Conservation (phyloP, 2,113 vertebrate species). For the Sialia sialis region DNA sequence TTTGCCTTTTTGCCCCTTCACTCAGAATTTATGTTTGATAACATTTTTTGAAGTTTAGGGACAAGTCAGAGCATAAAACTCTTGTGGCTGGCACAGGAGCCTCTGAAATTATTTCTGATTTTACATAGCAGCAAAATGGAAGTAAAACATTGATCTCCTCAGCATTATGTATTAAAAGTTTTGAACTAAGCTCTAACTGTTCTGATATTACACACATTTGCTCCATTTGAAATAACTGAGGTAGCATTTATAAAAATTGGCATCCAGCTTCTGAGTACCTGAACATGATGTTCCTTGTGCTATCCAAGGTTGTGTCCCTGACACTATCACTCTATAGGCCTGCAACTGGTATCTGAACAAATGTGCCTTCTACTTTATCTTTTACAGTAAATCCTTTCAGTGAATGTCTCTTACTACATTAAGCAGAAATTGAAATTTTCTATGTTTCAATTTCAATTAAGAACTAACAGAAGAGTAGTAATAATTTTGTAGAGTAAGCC, state of each 20-base stretch:
- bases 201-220: slow-evolving; percentile 18
- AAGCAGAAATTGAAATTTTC: neutral
- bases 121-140: neutral
- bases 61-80: neutral
- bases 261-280: neutral
- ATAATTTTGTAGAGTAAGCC: neutral
- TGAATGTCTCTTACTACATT: neutral
- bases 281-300: fast-evolving
- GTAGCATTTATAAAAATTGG: neutral
- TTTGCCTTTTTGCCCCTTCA: neutral
- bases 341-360: neutral
- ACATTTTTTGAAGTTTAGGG: neutral
- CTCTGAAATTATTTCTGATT: neutral
- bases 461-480: neutral
- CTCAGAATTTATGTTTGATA: neutral
- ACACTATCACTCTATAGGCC: neutral
- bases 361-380: neutral
- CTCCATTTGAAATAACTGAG: neutral
- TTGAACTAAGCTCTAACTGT: slow-evolving; percentile 8
- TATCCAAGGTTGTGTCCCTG: neutral
- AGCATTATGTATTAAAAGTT: slow-evolving; percentile 9
- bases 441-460: neutral
- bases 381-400: neutral
- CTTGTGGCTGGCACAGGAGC: neutral
- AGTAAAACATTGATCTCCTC: neutral